Conservation (phyloP, 2,113 vertebrate species). For the Aphyosemion australe region DNA sequence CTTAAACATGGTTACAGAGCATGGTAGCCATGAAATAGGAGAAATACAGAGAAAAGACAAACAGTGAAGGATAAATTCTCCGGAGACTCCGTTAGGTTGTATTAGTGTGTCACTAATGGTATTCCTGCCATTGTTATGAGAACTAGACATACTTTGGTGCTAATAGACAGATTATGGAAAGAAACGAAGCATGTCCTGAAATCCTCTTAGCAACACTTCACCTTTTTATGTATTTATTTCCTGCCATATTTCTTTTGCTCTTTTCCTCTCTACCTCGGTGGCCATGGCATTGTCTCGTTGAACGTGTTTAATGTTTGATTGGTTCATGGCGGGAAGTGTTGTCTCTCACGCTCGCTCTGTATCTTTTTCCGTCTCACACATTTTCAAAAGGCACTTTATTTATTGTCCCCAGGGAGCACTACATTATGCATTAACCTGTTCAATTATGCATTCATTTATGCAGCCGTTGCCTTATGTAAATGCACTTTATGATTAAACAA, state of each 20-base stretch:
- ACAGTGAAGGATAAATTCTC: slow-evolving; percentile 65
- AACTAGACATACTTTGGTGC: slow-evolving; percentile 81
- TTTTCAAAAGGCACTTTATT: slow-evolving; percentile 78
- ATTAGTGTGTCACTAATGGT: slow-evolving; percentile 77
- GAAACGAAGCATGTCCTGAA: slow-evolving; percentile 83
- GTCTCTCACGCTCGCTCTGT: slow-evolving; percentile 45
- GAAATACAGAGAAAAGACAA: slow-evolving; percentile 31
- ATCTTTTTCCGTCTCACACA: slow-evolving; percentile 64
- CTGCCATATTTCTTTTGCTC: slow-evolving; percentile 55
- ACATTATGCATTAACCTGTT: slow-evolving; percentile 82
- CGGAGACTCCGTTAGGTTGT: slow-evolving; percentile 67
- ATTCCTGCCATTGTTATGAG: slow-evolving; percentile 79
- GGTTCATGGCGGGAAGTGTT: slow-evolving; percentile 60
- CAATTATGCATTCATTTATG: slow-evolving; percentile 83
- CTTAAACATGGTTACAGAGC: slow-evolving; percentile 4
- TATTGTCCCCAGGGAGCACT: slow-evolving; percentile 72
- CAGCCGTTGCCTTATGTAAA: slow-evolving; percentile 80
- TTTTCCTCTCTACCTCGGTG: slow-evolving; percentile 57
- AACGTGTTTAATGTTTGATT: slow-evolving; percentile 73
- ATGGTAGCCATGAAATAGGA: slow-evolving; percentile 17
- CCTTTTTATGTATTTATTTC: slow-evolving; percentile 76
- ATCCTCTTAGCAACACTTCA: slow-evolving; percentile 78
- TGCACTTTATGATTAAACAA: slow-evolving; percentile 80
- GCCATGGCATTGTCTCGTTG: slow-evolving; percentile 73
- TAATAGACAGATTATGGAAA: slow-evolving; percentile 84